phyloP scores from a whole-genome alignment of 2,113 vertebrate genomes.

The Colaptes auratus region DNA sequence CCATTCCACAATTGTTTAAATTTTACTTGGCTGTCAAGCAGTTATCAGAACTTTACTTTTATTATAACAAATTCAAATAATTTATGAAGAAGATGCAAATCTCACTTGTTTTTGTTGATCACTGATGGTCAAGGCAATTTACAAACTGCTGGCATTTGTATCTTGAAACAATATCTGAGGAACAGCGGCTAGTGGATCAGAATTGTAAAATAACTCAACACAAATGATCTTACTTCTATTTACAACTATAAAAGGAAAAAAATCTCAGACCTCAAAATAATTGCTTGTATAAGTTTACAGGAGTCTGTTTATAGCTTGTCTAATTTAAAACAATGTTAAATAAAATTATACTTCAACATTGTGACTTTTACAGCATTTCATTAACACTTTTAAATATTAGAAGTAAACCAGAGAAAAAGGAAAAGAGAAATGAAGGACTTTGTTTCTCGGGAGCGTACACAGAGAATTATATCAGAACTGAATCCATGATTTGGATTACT shows the following conservation, averaged over 20 bases:
- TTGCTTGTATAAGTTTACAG: conserved; percentile 26
- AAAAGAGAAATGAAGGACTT: conserved; percentile 14
- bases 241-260: neutral
- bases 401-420: conserved; percentile 19
- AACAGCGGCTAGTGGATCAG: neutral
- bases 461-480: neutral
- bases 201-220: neutral
- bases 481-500: neutral
- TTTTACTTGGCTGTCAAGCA: neutral
- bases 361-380: conserved; percentile 30
- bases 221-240: neutral
- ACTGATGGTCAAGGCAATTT: neutral
- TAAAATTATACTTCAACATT: conserved; percentile 27
- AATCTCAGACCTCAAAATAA: neutral
- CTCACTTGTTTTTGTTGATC: neutral
- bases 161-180: neutral
- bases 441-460: neutral
- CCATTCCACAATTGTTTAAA: neutral
- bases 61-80: neutral
- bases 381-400: conserved; percentile 22
- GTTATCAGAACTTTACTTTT: neutral
- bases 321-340: conserved; percentile 19
- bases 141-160: neutral
- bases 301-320: neutral
- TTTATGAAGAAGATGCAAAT: neutral